Evolutionary conservation across 2,888 invertebrate genomes (phyloP).

Genomic region (Sipha maydis): DNA sequence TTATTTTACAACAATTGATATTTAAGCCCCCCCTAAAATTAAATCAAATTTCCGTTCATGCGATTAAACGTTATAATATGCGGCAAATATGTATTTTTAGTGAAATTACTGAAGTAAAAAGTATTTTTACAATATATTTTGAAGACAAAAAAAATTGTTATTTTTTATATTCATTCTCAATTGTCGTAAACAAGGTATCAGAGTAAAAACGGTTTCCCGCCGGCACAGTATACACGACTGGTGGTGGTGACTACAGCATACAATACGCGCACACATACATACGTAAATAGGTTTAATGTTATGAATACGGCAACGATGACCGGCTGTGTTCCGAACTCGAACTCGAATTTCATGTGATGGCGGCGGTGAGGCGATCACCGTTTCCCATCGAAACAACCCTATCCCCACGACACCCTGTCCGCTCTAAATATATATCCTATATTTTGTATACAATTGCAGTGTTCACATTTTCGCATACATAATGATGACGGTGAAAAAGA

Average conservation of each 20-base stretch:
- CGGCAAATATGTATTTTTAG: too few species aligned
- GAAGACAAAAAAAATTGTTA: too few species aligned
- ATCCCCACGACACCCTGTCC: background rate
- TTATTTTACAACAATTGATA: too few species aligned
- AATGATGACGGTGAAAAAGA: background rate
- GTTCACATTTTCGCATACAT: background rate
- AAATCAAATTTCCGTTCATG: too few species aligned
- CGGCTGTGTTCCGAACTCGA: slow-evolving; percentile 40
- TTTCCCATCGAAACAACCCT: slow-evolving; percentile 45
- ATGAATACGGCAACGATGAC: background rate
- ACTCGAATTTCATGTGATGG: slow-evolving; percentile 23
- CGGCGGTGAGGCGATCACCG: background rate
- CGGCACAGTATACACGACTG: too few species aligned
- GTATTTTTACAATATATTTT: too few species aligned
- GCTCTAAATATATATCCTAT: background rate
- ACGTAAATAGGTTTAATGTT: background rate
- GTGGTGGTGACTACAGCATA: background rate
- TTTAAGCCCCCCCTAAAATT: too few species aligned
- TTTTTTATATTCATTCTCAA: too few species aligned
- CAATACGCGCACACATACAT: background rate
- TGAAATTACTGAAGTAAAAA: too few species aligned
- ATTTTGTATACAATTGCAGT: background rate
- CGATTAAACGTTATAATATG: too few species aligned
- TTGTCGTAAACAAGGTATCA: too few species aligned
- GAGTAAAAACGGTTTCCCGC: too few species aligned